Conservation (phyloP, 2,113 vertebrate genomes). For the Columba livia region DNA sequence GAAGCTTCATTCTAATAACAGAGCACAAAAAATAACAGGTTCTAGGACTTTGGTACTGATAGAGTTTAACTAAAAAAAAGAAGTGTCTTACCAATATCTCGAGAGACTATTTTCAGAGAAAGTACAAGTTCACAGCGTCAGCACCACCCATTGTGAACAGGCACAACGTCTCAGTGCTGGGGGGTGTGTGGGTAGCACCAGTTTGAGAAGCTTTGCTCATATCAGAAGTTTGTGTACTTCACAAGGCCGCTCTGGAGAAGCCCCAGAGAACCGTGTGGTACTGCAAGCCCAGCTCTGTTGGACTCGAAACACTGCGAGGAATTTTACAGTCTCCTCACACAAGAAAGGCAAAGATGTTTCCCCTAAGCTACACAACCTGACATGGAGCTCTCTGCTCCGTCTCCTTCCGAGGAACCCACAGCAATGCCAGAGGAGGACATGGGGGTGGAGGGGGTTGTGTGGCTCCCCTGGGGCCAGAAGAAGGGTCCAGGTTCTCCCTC, state of each 20-base stretch:
- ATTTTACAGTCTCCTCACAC: rapidly evolving
- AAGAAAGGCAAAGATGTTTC: rapidly evolving
- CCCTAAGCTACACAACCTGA: too few species aligned
- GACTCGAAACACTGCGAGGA: neutral
- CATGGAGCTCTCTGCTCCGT: neutral
- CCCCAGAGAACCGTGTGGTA: rapidly evolving
- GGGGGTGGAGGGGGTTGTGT: rapidly evolving
- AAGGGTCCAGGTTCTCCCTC: neutral
- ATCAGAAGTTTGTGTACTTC: neutral
- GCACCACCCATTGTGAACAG: rapidly evolving
- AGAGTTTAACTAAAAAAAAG: neutral
- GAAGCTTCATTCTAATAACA: constrained; percentile 64
- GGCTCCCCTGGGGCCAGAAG: neutral
- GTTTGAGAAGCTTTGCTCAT: neutral
- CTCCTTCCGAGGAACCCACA: rapidly evolving
- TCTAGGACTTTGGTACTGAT: neutral
- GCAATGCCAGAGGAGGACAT: neutral
- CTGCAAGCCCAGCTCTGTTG: rapidly evolving
- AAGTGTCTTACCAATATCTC: neutral
- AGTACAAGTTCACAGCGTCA: neutral
- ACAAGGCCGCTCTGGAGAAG: neutral
- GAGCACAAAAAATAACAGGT: neutral
- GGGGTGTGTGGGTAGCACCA: neutral
- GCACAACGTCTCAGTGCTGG: too few species aligned
- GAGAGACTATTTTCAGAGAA: neutral